These are phyloP conservation scores for Neodiprion fabricii DNA, from an alignment of 1,140 invertebrate genomes.

Conservation along the genomic window DNA sequence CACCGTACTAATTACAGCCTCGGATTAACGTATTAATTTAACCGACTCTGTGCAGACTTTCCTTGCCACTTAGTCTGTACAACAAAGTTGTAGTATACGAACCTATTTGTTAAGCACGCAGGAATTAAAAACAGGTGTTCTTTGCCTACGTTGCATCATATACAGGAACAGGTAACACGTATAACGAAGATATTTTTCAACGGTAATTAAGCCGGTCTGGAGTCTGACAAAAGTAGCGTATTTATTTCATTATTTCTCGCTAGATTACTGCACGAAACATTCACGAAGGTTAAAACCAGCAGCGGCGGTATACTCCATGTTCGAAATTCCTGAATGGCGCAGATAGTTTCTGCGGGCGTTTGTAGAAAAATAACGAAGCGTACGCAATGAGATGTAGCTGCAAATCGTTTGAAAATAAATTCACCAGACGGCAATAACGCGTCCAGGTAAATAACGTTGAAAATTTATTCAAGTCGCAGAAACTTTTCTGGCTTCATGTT, in stretches of 20 bases:
- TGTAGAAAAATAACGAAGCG: background rate
- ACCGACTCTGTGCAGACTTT: background rate
- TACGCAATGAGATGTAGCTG: background rate
- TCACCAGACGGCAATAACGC: background rate
- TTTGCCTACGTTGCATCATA: too few relatives aligned
- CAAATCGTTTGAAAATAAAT: background rate
- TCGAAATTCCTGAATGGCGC: background rate
- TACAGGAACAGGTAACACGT: too few relatives aligned
- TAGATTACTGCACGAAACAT: background rate
- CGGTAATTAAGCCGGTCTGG: background rate
- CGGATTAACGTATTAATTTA: background rate
- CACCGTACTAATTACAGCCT: background rate
- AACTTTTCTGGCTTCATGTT: background rate
- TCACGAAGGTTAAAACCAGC: background rate
- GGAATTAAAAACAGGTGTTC: too few relatives aligned
- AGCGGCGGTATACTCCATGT: background rate
- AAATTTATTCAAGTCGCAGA: background rate
- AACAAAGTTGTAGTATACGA: too few relatives aligned
- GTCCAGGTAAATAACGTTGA: background rate
- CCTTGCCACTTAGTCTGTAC: background rate
- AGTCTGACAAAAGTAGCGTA: background rate
- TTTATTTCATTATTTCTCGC: background rate
- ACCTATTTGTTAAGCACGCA: too few relatives aligned
- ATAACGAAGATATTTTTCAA: background rate
- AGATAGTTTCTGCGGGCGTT: background rate